These are phyloP conservation scores for Micromussa lordhowensis DNA, from an alignment of 92 coral and sea anemone species.

Conservation along the genomic window DNA sequence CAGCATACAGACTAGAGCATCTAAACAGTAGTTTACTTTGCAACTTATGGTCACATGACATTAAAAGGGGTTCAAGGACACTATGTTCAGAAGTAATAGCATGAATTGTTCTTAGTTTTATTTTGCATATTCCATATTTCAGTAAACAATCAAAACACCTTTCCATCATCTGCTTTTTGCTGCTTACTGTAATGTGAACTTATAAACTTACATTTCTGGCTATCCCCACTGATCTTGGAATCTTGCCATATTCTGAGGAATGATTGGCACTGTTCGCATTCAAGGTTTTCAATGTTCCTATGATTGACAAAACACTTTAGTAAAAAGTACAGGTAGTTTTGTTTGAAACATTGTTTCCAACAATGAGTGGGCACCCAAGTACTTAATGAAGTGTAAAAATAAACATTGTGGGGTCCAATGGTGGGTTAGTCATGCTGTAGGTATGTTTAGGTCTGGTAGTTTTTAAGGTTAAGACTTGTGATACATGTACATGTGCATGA, in stretches of 20 bases:
- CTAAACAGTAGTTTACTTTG: background rate
- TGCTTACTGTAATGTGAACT: background rate
- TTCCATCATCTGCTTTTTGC: slow-evolving; percentile 7
- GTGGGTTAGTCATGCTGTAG: too few relatives aligned
- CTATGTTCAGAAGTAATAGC: too few relatives aligned
- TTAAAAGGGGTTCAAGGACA: too few relatives aligned
- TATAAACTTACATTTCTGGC: slow-evolving; percentile 48
- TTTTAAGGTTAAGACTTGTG: too few relatives aligned
- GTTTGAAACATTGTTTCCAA: background rate
- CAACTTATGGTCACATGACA: too few relatives aligned
- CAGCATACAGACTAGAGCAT: background rate
- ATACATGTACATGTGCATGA: too few relatives aligned
- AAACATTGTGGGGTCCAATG: too few relatives aligned
- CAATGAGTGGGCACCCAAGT: too few relatives aligned
- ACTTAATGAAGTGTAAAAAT: too few relatives aligned
- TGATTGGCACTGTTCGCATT: background rate
- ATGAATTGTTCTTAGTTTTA: too few relatives aligned
- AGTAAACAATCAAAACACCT: slow-evolving; percentile 4
- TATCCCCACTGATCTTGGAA: slow-evolving; percentile 31
- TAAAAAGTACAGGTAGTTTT: background rate
- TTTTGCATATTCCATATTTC: too few relatives aligned
- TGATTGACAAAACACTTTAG: slow-evolving; percentile 5
- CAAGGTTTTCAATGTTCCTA: slow-evolving; percentile 23
- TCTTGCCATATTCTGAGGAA: slow-evolving; percentile 22
- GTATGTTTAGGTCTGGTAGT: too few relatives aligned